Evolutionary conservation across 1,140 invertebrate species (phyloP), one percentile per base, ranked within the genome.

Genomic region (Leucophenga varia): DNA sequence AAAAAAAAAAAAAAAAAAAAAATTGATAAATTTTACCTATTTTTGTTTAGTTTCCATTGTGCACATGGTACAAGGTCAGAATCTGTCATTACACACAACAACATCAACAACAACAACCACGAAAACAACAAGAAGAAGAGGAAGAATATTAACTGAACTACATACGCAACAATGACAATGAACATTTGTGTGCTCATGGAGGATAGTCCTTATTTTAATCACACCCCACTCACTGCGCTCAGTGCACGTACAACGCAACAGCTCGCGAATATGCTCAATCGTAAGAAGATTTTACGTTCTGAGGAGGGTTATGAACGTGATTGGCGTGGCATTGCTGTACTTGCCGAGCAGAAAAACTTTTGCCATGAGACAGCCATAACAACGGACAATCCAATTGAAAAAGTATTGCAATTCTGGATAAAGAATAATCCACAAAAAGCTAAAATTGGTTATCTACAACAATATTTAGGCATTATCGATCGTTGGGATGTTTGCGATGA

Each of bases 401-500:
- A 76, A 39, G 74, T 86, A 13, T 56, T 86, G 0, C 72, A 74
- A 38, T 52, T 77, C 32, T 80, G 82, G 77, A 63, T 73, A 25
- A 64, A 77, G 16, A 70, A 70, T 9, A 61, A 52, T 36, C 51
- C 61, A 1, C 39, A 69, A 16, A 72, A 74, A 13, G 73, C 76
- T 25, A 81, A 76, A 16, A 64, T 86, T 35, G 69, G 75, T 7
- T 64, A 79, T 51, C 73, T 87, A 8, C 68, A 79, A 50, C 46
- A 59, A 22, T 78, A 72, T 57, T 72, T 88, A 5, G 77, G 80
- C 48, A 64, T 79, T 42, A 76, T 88, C 31, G 85, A 86, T 55
- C 77, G 86, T 51, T 86, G 79, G 78, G 86, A 88, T 72, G 78
- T 87, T 31, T 55, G 83, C 12, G 80, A 84, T 49, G 85, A 88